Conservation (phyloP, 2,797 vertebrate genomes). For the Podarcis siculus region DNA sequence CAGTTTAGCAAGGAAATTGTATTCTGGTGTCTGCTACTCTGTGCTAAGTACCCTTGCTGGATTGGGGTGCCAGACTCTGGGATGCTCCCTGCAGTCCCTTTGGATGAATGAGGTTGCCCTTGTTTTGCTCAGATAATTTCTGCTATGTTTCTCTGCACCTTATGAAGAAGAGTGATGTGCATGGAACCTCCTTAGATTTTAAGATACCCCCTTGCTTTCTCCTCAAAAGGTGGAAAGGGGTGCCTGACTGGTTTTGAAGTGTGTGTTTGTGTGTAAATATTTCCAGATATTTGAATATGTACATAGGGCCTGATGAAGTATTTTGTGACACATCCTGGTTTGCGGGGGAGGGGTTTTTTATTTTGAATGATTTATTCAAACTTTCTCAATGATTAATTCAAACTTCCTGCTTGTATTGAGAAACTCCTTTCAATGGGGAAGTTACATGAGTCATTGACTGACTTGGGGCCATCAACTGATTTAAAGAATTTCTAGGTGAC, state of each 20-base stretch:
- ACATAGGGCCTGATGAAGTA: background rate
- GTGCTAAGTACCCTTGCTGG: background rate
- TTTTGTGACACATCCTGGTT: background rate
- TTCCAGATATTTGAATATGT: background rate
- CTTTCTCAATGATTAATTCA: background rate
- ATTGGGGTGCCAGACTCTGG: background rate
- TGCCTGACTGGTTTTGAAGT: background rate
- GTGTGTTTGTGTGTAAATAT: background rate
- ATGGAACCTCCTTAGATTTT: background rate
- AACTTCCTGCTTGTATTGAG: background rate
- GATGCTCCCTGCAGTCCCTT: background rate
- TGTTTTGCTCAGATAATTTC: background rate
- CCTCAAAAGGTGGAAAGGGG: background rate
- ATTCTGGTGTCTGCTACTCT: background rate
- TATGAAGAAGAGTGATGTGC: background rate
- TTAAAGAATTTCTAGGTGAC: background rate
- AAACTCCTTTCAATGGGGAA: background rate
- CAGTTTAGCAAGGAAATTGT: background rate
- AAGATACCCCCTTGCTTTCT: background rate
- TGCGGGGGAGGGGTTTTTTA: background rate
- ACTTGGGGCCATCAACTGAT: background rate
- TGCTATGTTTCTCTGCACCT: background rate
- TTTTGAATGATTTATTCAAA: too few relatives aligned
- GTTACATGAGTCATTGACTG: background rate
- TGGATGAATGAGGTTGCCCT: background rate